Evolutionary conservation across 2,113 vertebrate genomes (phyloP), one percentile per base, ranked within the genome.

Genomic region (Blennius ocellaris): DNA sequence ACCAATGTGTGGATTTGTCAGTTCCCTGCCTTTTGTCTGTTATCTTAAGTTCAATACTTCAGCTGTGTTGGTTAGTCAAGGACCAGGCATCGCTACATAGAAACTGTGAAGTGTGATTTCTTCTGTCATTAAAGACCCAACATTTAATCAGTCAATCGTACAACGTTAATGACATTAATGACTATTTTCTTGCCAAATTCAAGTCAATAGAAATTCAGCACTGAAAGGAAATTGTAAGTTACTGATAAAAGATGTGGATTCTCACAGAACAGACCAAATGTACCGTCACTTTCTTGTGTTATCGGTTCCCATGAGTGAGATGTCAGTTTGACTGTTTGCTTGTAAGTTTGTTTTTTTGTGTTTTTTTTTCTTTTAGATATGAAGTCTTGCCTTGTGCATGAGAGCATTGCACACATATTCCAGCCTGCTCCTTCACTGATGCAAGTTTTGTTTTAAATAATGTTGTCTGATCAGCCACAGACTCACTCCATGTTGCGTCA

Each of bases 371-470:
- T 15, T 30, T 30, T 30, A 30, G 21, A 6, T 17, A 80, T 76
- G 41, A 80, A 47, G 73, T 56, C 48, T 65, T 48, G 21, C 11
- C 41, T 49, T 55, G 53, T 15, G 2, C 58, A 57, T 14, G 58
- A 52, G 54, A 68, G 44, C 67, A 39, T 47, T 43, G 1, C 49
- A 47, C 53, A 60, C 65, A 58, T 49, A 61, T 67, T 39, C 44
- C 43, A 67, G 48, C 38, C 37, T 38, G 48, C 45, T 47, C 16
- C 50, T 58, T 43, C 10, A 63, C 51, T 63, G 38, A 58, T 45
- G 60, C 57, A 21, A 51, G 5, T 45, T 75, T 75, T 63, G 62
- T 72, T 84, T 73, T 74, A 58, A 67, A 73, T 80, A 70, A 80
- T 80, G 65, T 68, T 62, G 55, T 80, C 15, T 62, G 73, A 70